A percentile compares a stretch with the other conserved stretches of the same genome.
phyloP scores from a whole-genome alignment of 1,140 invertebrate species.

The Chelonus insularis region DNA sequence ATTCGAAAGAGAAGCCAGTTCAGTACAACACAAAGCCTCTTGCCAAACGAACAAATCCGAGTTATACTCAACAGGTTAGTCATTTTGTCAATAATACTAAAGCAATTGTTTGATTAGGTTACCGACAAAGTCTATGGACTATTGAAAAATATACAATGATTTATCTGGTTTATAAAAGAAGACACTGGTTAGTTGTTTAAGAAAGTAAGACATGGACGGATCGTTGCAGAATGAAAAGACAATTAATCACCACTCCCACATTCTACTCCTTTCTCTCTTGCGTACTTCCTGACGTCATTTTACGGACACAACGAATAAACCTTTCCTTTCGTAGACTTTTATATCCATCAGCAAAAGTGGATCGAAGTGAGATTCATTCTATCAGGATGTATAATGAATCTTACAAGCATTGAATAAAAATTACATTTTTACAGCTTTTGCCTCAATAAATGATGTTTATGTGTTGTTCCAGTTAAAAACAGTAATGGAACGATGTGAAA shows the following conservation, averaged over 20 bases:
- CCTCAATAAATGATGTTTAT: constrained; percentile 14
- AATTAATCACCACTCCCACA: constrained; percentile 46
- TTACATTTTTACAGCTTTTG: too few species aligned
- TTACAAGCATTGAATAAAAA: not conserved
- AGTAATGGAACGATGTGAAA: constrained; percentile 75
- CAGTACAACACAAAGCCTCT: constrained; percentile 71
- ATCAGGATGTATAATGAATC: not conserved
- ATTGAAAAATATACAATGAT: not conserved
- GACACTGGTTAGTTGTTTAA: not conserved
- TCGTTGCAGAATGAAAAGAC: constrained; percentile 15
- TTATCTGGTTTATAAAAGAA: too few species aligned
- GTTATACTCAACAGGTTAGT: constrained; percentile 67
- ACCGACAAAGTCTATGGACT: too few species aligned
- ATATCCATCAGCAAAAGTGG: not conserved
- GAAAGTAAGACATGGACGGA: constrained; percentile 22
- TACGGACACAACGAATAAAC: constrained; percentile 15
- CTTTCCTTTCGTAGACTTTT: not conserved
- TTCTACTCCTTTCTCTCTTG: constrained; percentile 37
- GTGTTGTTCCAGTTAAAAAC: constrained; percentile 66
- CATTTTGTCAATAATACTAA: too few species aligned
- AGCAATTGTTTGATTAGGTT: too few species aligned
- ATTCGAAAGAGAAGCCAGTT: constrained; percentile 71
- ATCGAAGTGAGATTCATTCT: not conserved
- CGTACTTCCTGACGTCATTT: constrained; percentile 31
- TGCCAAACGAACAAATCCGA: constrained; percentile 68